Evolutionary conservation across 2,888 invertebrate genomes (phyloP).

Genomic region (Orchesellides sinensis): DNA sequence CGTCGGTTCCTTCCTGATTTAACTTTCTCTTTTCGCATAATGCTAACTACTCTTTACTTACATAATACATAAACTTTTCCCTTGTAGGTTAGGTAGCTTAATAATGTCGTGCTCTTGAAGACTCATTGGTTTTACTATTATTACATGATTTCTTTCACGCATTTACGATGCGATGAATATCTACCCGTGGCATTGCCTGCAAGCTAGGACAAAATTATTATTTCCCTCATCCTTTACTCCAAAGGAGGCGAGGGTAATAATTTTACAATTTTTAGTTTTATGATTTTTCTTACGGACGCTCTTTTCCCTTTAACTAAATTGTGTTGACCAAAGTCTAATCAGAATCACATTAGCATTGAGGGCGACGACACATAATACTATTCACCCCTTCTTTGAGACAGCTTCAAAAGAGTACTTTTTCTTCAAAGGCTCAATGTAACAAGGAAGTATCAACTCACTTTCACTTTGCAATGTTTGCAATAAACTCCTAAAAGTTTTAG

Average conservation of each 20-base stretch:
- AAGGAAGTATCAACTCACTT: no score
- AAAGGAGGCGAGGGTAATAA: slow-evolving; percentile 42
- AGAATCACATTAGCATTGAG: slow-evolving; percentile 65
- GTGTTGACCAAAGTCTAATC: slow-evolving; percentile 57
- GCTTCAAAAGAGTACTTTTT: no score
- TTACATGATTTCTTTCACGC: slow-evolving; percentile 31
- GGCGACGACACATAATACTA: no score
- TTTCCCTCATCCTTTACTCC: slow-evolving; percentile 13
- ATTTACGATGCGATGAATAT: background rate
- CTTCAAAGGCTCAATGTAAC: no score
- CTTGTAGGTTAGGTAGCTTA: slow-evolving; percentile 17
- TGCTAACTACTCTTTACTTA: slow-evolving; percentile 20
- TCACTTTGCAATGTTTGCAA: no score
- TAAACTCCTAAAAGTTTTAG: no score
- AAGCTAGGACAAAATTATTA: slow-evolving; percentile 16
- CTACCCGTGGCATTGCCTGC: background rate
- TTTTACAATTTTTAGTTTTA: slow-evolving; percentile 50
- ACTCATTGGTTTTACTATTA: slow-evolving; percentile 42
- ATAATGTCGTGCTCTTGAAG: slow-evolving; percentile 6
- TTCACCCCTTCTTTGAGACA: no score
- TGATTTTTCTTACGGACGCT: slow-evolving; percentile 42
- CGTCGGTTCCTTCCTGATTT: slow-evolving; percentile 24
- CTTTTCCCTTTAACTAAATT: slow-evolving; percentile 31
- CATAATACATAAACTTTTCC: slow-evolving; percentile 19
- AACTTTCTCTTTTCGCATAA: slow-evolving; percentile 41